Evolutionary conservation across 1,140 invertebrate genomes (phyloP).

Genomic region (Leptinotarsa undecemlineata): DNA sequence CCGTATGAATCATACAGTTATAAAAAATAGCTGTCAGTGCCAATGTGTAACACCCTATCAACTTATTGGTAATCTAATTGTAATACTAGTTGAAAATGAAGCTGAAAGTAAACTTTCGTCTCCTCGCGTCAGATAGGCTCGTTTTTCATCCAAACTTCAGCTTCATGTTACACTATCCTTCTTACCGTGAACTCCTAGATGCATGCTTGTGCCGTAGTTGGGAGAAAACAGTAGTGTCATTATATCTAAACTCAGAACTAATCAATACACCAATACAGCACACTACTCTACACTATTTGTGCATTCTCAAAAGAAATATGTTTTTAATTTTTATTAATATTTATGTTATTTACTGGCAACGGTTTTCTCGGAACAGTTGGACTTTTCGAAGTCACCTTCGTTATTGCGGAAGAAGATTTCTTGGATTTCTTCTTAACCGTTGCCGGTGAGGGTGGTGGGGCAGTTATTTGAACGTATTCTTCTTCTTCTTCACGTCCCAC

Average conservation of each 20-base stretch:
- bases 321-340: not conserved
- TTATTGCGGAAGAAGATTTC: slow-evolving; percentile 37
- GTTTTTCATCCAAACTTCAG: no score
- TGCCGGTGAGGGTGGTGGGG: slow-evolving; percentile 63
- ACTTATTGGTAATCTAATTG: no score
- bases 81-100: no score
- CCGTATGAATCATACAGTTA: no score
- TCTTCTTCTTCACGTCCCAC: slow-evolving; percentile 40
- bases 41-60: no score
- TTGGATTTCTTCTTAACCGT: slow-evolving; percentile 38
- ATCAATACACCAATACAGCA: not conserved
- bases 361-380: slow-evolving; percentile 43
- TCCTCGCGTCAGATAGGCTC: no score
- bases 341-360: slow-evolving; percentile 44
- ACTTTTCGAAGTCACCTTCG: slow-evolving; percentile 34
- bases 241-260: slow-evolving; percentile 1
- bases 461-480: slow-evolving; percentile 47
- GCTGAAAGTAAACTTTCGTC: no score
- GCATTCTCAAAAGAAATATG: not conserved
- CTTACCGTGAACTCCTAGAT: not conserved
- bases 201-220: not conserved
- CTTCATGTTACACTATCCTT: no score
- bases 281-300: not conserved
- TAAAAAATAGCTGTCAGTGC: no score
- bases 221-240: not conserved